Evolutionary conservation across 2,113 vertebrate genomes (phyloP), one percentile per base, ranked within the genome.

Genomic region (Microtus richardsoni): DNA sequence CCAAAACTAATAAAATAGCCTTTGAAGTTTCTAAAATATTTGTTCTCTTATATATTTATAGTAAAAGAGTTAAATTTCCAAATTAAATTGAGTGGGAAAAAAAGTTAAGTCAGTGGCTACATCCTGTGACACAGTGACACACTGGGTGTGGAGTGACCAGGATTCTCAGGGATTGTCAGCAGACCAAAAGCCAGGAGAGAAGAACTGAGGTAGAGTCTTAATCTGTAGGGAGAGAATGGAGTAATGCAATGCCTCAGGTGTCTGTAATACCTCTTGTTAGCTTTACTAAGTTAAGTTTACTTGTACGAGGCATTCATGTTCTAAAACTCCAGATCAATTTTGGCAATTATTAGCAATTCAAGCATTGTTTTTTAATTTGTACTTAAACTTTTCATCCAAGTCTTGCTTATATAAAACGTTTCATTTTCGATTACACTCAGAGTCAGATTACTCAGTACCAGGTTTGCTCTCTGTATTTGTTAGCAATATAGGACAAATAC

Each of bases 1-100:
- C 71, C 19, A 91, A 88, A 91, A 80, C 91, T 79, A 88, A 33
- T 82, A 91, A 96, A 47, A 49, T 83, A 88, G 79, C n/a, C 71
- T 86, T 91, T 88, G 86, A 78, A 77, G 78, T 91, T 90, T 92
- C 44, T 91, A 77, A 94, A 96, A 84, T 91, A 14, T 44, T 92
- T 84, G 54, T 84, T 96, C 33, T 88, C n/a, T 22, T 93, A 58
- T 58, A 58, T 19, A 58, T 58, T 58, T 19, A 24, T 11, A 91
- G 73, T 39, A 90, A 21, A 68, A 12, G 94, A 49, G 41, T 93
- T 86, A 78, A 66, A 58, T 83, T 44, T 39, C 36, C n/a, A 73
- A 39, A 85, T 83, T 70, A 83, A 93, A 58, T 95, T 82, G 87
- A 95, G 33, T 44, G 89, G 64, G 83, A 85, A 54, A 62, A 70